Conservation (phyloP, 2,888 invertebrate species). For the Phasia obesa region DNA sequence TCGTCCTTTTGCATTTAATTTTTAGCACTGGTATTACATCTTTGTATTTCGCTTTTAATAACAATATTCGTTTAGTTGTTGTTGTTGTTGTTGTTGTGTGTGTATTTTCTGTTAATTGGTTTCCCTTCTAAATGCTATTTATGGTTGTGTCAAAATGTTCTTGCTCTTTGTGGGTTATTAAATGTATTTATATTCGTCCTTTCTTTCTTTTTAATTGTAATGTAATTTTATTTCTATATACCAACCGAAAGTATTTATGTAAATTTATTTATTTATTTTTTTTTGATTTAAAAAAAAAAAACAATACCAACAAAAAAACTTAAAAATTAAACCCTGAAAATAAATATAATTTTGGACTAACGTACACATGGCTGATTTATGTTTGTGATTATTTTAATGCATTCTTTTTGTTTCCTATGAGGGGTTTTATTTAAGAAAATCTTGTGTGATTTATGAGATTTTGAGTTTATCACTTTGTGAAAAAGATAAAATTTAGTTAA, state of each 20-base stretch:
- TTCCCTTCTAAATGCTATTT: constrained; percentile 69
- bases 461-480: neutral
- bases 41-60: constrained; percentile 16
- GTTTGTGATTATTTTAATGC: constrained; percentile 47
- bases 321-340: constrained; percentile 13
- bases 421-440: constrained; percentile 41
- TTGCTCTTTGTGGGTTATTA: constrained; percentile 50
- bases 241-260: neutral
- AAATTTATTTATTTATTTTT: constrained; percentile 15
- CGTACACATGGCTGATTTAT: constrained; percentile 63
- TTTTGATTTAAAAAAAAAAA: too few species aligned
- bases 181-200: constrained; percentile 1
- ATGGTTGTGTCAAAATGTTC: constrained; percentile 59
- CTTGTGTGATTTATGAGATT: constrained; percentile 39
- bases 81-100: constrained; percentile 42
- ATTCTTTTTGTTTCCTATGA: constrained; percentile 19
- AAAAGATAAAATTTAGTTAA: neutral
- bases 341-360: constrained; percentile 38
- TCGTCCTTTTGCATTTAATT: constrained; percentile 30
- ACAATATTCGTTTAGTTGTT: constrained; percentile 20
- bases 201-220: constrained; percentile 15
- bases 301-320: constrained; percentile 7
- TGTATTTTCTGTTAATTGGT: constrained; percentile 65
- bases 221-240: neutral
- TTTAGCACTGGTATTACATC: constrained; percentile 56